Base-by-base conservation (phyloP, 2,888 invertebrate genomes). In the Thymelicus sylvestris region DNA sequence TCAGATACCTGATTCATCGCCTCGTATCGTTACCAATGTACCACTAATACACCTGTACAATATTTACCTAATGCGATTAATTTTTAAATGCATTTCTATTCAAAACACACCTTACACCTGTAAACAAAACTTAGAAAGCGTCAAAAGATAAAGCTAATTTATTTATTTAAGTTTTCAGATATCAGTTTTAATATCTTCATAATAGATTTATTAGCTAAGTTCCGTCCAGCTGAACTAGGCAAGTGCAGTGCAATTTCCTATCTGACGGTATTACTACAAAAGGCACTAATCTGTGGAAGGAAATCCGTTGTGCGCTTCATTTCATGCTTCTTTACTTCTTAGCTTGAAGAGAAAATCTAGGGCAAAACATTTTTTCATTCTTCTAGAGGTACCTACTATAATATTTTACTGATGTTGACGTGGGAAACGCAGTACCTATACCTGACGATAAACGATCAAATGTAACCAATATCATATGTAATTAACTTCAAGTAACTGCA, bases 261-360 rank as follows among this genome's bases (percentile, higher is more conserved):
- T 72, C 73, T 67, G 79, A 76, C 75, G 79, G 75, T 78, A 79
- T 79, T 75, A 76, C 85, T 84, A 88, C 88, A 91, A 90, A 90
- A 86, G 87, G 81, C 84, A 83, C 85, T 90, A 90, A 91, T 91
- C 88, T 86, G 78, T 84, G 84, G 80, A 86, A 87, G 87, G 86
- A 91, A 90, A 86, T 88, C 86, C 84, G 89, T 92, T 92, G 87
- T 83, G 87, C 86, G 86, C 85, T 88, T 87, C 86, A 90, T 87
- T 90, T 84, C 85, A 81, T 84, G 77, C 77, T 60, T 60, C 66
- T 66, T 60, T 38, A 50, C 63, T 63, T 48, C 59, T 39, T 59
- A 55, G 52, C 52, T 52, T 52, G 57, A 57, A 15, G 39, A 60
- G 15, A 60, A 60, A 60, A 60, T 60, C 60, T 60, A 15, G 60